These are phyloP conservation scores for Archips xylosteana DNA, from an alignment of 2,888 invertebrate species.

Conservation along the genomic window DNA sequence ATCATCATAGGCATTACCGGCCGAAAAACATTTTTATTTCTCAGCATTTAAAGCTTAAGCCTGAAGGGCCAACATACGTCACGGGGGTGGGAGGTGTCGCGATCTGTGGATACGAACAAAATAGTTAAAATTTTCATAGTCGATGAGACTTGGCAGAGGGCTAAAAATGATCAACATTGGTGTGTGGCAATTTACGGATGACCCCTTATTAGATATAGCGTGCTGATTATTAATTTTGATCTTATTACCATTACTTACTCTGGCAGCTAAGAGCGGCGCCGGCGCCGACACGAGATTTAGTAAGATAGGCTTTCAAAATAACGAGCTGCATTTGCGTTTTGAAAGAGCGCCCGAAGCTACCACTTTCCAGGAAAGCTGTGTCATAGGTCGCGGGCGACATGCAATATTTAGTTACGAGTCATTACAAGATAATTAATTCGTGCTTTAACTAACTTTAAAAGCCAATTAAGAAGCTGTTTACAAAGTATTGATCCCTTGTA, in stretches of 20 bases:
- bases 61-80: no score
- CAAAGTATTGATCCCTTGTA: conserved; percentile 39
- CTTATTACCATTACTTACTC: conserved; percentile 27
- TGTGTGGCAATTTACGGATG: no score
- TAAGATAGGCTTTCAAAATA: conserved; percentile 73
- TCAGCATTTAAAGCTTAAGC: no score
- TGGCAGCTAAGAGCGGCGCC: conserved; percentile 33
- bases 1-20: no score
- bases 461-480: conserved; percentile 63
- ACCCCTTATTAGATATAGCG: conserved; percentile 5
- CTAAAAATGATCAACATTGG: no score
- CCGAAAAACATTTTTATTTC: no score
- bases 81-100: no score
- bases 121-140: no score
- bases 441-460: conserved; percentile 65
- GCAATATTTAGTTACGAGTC: conserved; percentile 63
- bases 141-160: no score
- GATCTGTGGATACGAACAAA: no score
- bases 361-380: conserved; percentile 71
- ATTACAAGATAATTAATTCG: conserved; percentile 72
- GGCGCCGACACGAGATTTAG: conserved; percentile 44
- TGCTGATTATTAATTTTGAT: conserved; percentile 33
- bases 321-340: conserved; percentile 64
- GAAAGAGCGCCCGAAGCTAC: conserved; percentile 65
- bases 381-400: conserved; percentile 67